These are phyloP conservation scores for Ailurus styani DNA, from an alignment of 2,113 vertebrate genomes.

Conservation along the genomic window DNA sequence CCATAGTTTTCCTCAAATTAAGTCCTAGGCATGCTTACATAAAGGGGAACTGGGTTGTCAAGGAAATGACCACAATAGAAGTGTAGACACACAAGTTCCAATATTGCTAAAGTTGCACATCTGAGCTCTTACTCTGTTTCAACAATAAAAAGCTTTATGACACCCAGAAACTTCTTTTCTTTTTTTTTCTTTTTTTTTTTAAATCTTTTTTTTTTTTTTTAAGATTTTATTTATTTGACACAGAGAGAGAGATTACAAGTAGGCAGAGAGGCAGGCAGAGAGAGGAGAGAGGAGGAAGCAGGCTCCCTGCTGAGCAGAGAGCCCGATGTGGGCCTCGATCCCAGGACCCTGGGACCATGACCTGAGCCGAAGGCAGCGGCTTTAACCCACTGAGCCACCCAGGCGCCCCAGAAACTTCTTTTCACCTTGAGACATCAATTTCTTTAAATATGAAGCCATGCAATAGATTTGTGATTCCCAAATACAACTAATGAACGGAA, in stretches of 20 bases:
- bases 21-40: neutral
- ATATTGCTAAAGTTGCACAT: neutral
- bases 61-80: neutral
- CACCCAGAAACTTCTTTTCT: neutral
- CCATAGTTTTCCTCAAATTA: neutral
- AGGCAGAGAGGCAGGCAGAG: too few relatives aligned
- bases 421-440: too few relatives aligned
- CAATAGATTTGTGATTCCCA: neutral
- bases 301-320: too few relatives aligned
- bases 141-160: neutral
- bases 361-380: too few relatives aligned
- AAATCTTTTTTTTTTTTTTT: too few relatives aligned
- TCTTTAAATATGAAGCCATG: neutral
- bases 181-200: too few relatives aligned
- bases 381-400: too few relatives aligned
- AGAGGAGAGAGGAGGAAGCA: too few relatives aligned
- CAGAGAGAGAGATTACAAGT: too few relatives aligned
- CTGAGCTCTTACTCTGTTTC: neutral
- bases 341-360: too few relatives aligned
- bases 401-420: neutral
- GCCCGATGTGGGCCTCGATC: too few relatives aligned
- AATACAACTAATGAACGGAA: neutral
- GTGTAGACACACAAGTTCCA: neutral
- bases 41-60: neutral
- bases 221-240: too few relatives aligned